Evolutionary conservation across 1,140 invertebrate species (phyloP).

Genomic region (Pseudomyrmex sp.): DNA sequence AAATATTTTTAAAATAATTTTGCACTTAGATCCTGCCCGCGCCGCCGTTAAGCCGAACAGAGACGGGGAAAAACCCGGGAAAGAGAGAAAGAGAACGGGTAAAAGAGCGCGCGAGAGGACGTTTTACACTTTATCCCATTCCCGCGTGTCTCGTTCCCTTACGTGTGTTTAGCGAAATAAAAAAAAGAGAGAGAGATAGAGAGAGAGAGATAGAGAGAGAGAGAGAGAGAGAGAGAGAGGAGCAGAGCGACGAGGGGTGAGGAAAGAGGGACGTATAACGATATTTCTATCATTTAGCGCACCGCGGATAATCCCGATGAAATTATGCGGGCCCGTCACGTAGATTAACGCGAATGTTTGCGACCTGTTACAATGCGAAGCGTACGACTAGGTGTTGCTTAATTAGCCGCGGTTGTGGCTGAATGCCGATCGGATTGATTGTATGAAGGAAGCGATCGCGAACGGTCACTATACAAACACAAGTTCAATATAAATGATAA

Average conservation of each 20-base stretch:
- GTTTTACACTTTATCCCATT: slow-evolving; percentile 69
- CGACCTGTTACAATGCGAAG: slow-evolving; percentile 22
- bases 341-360: slow-evolving; percentile 53
- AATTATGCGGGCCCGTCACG: slow-evolving; percentile 51
- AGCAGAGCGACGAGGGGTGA: background rate
- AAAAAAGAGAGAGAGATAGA: slow-evolving; percentile 17
- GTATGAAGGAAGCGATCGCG: slow-evolving; percentile 24
- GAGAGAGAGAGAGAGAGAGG: slow-evolving; percentile 29
- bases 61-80: slow-evolving; percentile 26
- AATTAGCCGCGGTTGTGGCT: slow-evolving; percentile 32
- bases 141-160: slow-evolving; percentile 67
- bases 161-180: slow-evolving; percentile 70
- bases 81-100: slow-evolving; percentile 36
- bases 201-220: slow-evolving; percentile 38
- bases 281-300: slow-evolving; percentile 57
- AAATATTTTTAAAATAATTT: slow-evolving; percentile 85
- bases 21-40: slow-evolving; percentile 76
- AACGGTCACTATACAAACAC: background rate
- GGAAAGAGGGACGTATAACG: background rate
- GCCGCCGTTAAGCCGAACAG: slow-evolving; percentile 52
- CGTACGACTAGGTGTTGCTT: slow-evolving; percentile 39
- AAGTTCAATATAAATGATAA: too few species aligned
- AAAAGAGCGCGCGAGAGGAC: slow-evolving; percentile 53
- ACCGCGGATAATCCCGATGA: slow-evolving; percentile 42
- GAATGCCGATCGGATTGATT: slow-evolving; percentile 15